Base-by-base conservation (phyloP, 1,140 invertebrate species). In the Zophobas morio region DNA sequence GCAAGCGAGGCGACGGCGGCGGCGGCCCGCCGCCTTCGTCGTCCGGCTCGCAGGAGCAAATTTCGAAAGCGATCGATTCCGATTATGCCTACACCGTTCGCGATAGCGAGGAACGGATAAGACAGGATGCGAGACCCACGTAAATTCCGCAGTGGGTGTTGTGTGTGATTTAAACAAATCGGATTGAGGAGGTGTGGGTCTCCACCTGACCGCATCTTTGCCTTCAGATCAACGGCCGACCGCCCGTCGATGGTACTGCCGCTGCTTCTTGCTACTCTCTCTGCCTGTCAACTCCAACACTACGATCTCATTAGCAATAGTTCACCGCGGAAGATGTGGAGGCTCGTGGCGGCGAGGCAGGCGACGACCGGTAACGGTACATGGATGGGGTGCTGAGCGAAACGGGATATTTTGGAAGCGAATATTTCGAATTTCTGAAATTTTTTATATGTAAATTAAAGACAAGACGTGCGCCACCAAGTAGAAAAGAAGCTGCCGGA, bases 91-190 rank as follows among this genome's bases (percentile, higher is more conserved):
- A 51, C 49, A 51, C 49, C n/a, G 6, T 51, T 51, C 49, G 49
- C 20, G 49, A 51, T 51, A 4, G 49, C 49, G 49, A 51, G 6
- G 20, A 32, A 33, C 39, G 60, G 3, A 73, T 32, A 56, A 53
- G 77, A 49, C 63, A 71, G 73, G 63, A 72, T 73, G 53, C 54
- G 39, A 75, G 72, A 47, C 78, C 80, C 75, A 79, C 77, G 80
- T 81, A 81, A 80, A 81, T 81, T 81, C 80, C 80, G 79, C 72
- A 53, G 80, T 81, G 80, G 80, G 80, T 81, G 79, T 80, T 73
- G 51, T 74, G 54, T 73, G 76, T 81, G 80, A 81, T 81, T 81
- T 80, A 80, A 80, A 80, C 76, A 80, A 81, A 81, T 81, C 79
- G 77, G 75, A 78, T 78, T 81, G 77, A 81, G 53, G 77, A 81